These are phyloP conservation scores for Meleagris gallopavo DNA, from an alignment of 2,113 vertebrate species.

Conservation along the genomic window DNA sequence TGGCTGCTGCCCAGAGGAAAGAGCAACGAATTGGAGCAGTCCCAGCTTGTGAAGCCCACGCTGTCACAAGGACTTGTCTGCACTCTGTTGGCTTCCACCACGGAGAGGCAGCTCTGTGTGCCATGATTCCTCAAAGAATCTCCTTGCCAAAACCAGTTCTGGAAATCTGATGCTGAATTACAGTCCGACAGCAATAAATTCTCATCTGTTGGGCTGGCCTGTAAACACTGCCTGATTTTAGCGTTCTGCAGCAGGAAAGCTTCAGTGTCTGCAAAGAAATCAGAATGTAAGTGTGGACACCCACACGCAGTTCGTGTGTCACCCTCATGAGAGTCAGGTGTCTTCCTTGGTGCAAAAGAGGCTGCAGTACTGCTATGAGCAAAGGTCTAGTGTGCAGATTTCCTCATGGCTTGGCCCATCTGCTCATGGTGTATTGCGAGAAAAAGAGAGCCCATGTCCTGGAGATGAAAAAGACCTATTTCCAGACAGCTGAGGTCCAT, in stretches of 20 bases:
- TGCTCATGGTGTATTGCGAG: neutral
- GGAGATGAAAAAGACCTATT: neutral
- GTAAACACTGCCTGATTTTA: conserved; percentile 17
- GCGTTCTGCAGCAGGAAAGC: conserved; percentile 30
- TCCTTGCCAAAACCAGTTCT: conserved; percentile 24
- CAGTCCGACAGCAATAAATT: neutral
- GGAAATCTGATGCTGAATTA: neutral
- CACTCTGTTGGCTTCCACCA: neutral
- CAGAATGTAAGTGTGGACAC: neutral
- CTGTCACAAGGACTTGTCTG: neutral
- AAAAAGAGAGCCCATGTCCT: neutral
- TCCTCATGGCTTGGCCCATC: neutral
- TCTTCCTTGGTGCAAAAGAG: neutral
- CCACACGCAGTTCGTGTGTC: neutral
- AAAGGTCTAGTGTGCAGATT: neutral
- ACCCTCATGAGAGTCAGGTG: neutral
- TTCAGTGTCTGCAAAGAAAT: neutral
- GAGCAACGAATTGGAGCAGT: neutral
- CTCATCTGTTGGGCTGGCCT: neutral
- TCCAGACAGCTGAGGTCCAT: neutral
- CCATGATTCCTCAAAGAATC: neutral
- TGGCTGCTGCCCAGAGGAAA: conserved; percentile 5
- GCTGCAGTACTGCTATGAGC: neutral
- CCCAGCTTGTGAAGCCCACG: neutral
- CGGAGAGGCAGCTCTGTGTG: neutral